Base-by-base conservation (phyloP, 2,113 vertebrate genomes). In the Boleophthalmus pectinirostris region DNA sequence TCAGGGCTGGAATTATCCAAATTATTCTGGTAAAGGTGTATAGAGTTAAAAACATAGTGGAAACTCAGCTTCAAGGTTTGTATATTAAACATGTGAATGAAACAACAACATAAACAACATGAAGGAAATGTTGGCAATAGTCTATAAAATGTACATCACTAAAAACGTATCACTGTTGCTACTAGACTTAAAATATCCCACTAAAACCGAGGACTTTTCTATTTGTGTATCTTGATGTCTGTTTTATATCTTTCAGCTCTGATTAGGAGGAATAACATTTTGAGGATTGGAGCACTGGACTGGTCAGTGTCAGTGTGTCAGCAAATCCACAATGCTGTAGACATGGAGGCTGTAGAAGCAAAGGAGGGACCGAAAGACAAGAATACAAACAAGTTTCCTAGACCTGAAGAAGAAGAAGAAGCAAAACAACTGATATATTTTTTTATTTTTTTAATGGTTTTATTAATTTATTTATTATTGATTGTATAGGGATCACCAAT, bases 161-260 rank as follows among this genome's bases (percentile, higher is more conserved):
- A 72, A 43, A 16, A 51, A 51, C 49, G 1, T 6, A 18, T 18
- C 14, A 51, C 49, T 56, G 56, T 85, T 79, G 56, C n/a, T n/a
- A n/a, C n/a, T n/a, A n/a, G n/a, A 33, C 7, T 35, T 63, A 58
- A 82, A 35, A 80, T 78, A 82, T 83, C 80, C 73, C 69, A 15
- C 2, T 61, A 15, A 12, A 61, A 33, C 15, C 3, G 3, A 35
- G 7, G 25, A 9, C 25, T 18, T 33, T 20, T 2, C 25, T 15
- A n/a, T 21, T 54, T 10, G 51, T 54, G 25, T 33, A 33, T 25
- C 20, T 49, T 1, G 56, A 29, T 47, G 53, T 72, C 53, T 46
- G 43, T 5, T 69, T 20, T 35, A 20, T 24, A n/a, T 70, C 38
- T 58, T 46, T 58, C 61, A 64, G 16, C 61, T 64, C 18, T n/a